phyloP scores from a whole-genome alignment of 2,888 invertebrate species.

The Saturnia japonica region DNA sequence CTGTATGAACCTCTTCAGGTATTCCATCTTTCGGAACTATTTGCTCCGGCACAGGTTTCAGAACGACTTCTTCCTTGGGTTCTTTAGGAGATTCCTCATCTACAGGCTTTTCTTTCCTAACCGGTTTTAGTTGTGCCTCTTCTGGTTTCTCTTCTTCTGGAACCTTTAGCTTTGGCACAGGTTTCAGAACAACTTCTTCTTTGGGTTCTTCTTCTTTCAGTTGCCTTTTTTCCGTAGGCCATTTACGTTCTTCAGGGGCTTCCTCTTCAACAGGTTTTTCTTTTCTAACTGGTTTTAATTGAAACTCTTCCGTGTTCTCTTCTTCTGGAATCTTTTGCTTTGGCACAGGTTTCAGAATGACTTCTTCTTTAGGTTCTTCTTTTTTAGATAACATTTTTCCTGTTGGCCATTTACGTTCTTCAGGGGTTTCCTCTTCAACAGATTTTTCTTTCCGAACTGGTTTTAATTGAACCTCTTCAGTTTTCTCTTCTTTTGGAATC shows the following conservation, averaged over 20 bases:
- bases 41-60: constrained; percentile 59
- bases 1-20: background rate
- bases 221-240: constrained; percentile 52
- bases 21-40: constrained; percentile 17
- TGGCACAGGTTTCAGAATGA: constrained; percentile 57
- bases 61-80: constrained; percentile 50
- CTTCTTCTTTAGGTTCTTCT: constrained; percentile 44
- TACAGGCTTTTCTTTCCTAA: constrained; percentile 41
- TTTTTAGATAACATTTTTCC: constrained; percentile 33
- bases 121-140: constrained; percentile 47
- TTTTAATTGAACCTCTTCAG: constrained; percentile 52
- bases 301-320: constrained; percentile 47
- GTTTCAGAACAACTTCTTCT: constrained; percentile 45
- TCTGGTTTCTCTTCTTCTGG: constrained; percentile 58
- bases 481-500: constrained; percentile 48
- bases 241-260: constrained; percentile 24
- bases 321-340: constrained; percentile 37
- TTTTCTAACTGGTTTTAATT: constrained; percentile 50
- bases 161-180: constrained; percentile 35
- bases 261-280: constrained; percentile 40
- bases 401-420: constrained; percentile 17
- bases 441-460: constrained; percentile 43
- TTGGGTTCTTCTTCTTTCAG: constrained; percentile 31
- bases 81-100: constrained; percentile 16
- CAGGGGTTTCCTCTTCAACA: constrained; percentile 28